Percentiles rank a stretch among this genome's conserved stretches.
phyloP scores from a whole-genome alignment of 2,797 vertebrate species.

The Artibeus jamaicensis region DNA sequence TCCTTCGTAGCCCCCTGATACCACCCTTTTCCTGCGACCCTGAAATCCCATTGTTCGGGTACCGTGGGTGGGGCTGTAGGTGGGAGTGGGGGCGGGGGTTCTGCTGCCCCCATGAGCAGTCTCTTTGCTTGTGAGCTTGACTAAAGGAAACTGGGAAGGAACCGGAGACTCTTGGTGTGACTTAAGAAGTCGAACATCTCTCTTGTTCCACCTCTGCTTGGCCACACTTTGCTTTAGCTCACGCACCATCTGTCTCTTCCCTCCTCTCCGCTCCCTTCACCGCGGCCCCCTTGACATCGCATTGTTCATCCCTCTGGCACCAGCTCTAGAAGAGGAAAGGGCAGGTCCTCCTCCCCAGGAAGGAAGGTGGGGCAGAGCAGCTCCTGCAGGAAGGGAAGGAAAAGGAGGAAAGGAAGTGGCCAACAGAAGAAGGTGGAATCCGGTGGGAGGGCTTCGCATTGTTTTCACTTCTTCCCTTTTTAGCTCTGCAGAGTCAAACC shows the following conservation, averaged over 20 bases:
- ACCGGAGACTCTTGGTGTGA: neutral
- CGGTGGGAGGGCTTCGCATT: constrained; percentile 42
- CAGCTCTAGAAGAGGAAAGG: constrained; percentile 65
- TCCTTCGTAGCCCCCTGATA: neutral
- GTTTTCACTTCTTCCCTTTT: constrained; percentile 67
- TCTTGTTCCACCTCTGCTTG: neutral
- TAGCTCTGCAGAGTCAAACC: constrained; percentile 54
- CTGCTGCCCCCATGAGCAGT: neutral
- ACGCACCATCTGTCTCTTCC: neutral
- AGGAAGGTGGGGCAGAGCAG: constrained; percentile 73
- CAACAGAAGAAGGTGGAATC: constrained; percentile 72
- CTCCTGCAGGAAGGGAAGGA: constrained; percentile 77
- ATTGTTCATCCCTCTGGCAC: constrained; percentile 68
- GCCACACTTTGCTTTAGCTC: neutral
- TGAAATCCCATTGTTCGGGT: neutral
- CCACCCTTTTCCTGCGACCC: neutral
- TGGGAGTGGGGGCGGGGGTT: neutral
- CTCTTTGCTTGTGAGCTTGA: neutral
- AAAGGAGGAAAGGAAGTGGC: constrained; percentile 78
- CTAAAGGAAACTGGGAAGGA: neutral
- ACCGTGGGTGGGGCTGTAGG: neutral
- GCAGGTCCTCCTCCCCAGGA: constrained; percentile 64
- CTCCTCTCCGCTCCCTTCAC: neutral
- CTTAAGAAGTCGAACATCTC: neutral
- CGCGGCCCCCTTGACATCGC: neutral